Evolutionary conservation across 2,797 vertebrate species (phyloP).

Genomic region (Pseudotriccus pelzelni): DNA sequence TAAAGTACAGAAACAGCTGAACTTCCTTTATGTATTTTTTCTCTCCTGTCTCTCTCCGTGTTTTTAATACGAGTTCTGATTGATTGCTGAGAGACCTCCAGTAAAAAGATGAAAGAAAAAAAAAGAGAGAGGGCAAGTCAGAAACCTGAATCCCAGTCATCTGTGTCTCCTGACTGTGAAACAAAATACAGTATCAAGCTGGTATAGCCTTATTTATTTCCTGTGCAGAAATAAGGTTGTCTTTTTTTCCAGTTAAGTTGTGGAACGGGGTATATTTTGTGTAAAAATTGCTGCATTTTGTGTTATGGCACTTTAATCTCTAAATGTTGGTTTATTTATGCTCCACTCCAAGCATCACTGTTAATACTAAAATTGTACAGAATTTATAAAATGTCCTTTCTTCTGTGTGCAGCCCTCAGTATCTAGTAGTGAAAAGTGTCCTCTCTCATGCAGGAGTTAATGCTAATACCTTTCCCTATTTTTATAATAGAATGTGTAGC

Average conservation of each 20-base stretch:
- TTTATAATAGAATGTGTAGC: neutral
- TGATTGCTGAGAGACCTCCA: neutral
- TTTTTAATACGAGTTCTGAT: neutral
- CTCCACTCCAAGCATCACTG: neutral
- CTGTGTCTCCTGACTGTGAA: neutral
- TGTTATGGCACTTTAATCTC: neutral
- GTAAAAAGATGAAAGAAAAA: neutral
- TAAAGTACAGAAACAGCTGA: neutral
- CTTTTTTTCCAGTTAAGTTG: neutral
- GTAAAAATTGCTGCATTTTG: neutral
- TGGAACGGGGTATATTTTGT: rapidly evolving
- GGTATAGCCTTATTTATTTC: neutral
- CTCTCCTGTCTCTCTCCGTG: neutral
- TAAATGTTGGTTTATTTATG: neutral
- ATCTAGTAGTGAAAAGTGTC: neutral
- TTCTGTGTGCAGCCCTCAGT: neutral
- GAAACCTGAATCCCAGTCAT: neutral
- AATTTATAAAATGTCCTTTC: neutral
- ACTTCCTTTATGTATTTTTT: neutral
- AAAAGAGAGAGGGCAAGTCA: neutral
- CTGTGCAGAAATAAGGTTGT: neutral
- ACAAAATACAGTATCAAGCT: neutral
- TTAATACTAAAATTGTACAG: neutral
- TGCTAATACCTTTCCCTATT: neutral
- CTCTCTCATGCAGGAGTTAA: neutral